Percentiles rank a stretch among this genome's conserved stretches.
phyloP scores from a whole-genome alignment of 1,140 invertebrate genomes.

The Varroa destructor region DNA sequence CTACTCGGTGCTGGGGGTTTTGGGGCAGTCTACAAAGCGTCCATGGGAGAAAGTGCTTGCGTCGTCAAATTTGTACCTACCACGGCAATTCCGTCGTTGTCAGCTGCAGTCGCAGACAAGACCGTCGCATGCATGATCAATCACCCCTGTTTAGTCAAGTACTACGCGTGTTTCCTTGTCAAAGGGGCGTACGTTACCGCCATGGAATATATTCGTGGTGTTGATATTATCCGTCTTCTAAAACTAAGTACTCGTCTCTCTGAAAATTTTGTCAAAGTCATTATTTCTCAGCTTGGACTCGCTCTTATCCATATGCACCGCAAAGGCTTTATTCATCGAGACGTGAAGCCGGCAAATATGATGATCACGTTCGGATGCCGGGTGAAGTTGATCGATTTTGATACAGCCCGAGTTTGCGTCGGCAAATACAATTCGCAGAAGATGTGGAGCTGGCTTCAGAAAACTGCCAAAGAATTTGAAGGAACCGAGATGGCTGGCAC shows the following conservation, averaged over 20 bases:
- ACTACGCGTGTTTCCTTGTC: constrained; percentile 17
- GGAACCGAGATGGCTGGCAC: constrained; percentile 12
- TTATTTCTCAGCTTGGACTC: constrained; percentile 12
- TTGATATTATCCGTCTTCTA: constrained; percentile 8
- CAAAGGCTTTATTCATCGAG: constrained; percentile 23
- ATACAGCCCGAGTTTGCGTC: constrained; percentile 17
- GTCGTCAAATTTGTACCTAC: constrained; percentile 21
- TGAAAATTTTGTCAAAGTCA: constrained; percentile 13
- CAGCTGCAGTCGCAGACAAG: constrained; percentile 13
- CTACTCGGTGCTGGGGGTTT: background rate
- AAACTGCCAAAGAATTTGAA: constrained; percentile 10
- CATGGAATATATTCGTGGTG: constrained; percentile 9
- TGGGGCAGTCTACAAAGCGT: constrained; percentile 16
- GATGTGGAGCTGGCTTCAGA: constrained; percentile 1
- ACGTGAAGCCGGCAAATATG: constrained; percentile 22
- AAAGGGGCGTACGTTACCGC: constrained; percentile 18
- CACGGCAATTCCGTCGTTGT: background rate
- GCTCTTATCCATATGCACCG: constrained; percentile 9
- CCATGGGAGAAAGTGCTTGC: background rate
- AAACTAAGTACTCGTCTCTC: background rate
- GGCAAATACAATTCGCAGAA: constrained; percentile 6
- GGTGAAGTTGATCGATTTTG: constrained; percentile 20
- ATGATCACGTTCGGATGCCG: constrained; percentile 21
- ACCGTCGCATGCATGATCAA: constrained; percentile 14
- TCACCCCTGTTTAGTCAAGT: constrained; percentile 12